Evolutionary conservation across 2,113 vertebrate species (phyloP).

Genomic region (Eupsittula cactorum): DNA sequence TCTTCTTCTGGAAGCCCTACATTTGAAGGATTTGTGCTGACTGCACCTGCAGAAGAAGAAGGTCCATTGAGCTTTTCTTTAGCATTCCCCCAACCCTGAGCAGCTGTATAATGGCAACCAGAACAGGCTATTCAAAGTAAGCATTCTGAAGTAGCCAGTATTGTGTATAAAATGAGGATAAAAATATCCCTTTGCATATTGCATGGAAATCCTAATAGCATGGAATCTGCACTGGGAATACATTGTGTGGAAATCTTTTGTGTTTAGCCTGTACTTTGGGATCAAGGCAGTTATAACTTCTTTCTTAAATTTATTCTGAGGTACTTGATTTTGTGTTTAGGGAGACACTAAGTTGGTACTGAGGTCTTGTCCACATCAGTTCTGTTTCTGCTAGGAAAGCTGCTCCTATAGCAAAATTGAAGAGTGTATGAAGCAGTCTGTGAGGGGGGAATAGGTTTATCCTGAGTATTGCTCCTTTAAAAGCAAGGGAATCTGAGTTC

Average conservation of each 20-base stretch:
- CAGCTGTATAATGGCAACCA: neutral
- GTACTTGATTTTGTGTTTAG: neutral
- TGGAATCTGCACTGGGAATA: neutral
- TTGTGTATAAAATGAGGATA: neutral
- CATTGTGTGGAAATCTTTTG: neutral
- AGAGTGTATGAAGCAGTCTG: rapidly evolving
- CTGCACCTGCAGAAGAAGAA: neutral
- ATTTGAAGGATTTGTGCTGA: neutral
- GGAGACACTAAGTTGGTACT: neutral
- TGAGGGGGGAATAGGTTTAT: neutral
- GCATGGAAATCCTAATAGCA: neutral
- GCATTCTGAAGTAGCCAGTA: neutral
- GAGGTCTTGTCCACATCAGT: neutral
- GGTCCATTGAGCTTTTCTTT: neutral
- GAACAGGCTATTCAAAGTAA: neutral
- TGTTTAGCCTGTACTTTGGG: neutral
- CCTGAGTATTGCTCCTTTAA: neutral
- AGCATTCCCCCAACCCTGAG: neutral
- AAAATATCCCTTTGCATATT: neutral
- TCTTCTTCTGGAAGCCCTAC: neutral
- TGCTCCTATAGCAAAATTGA: neutral
- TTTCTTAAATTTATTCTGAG: neutral
- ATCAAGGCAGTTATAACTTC: neutral
- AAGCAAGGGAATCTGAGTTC: neutral
- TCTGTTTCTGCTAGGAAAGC: neutral